Evolutionary conservation across 2,113 vertebrate genomes (phyloP).

Genomic region (Gulo gulo): DNA sequence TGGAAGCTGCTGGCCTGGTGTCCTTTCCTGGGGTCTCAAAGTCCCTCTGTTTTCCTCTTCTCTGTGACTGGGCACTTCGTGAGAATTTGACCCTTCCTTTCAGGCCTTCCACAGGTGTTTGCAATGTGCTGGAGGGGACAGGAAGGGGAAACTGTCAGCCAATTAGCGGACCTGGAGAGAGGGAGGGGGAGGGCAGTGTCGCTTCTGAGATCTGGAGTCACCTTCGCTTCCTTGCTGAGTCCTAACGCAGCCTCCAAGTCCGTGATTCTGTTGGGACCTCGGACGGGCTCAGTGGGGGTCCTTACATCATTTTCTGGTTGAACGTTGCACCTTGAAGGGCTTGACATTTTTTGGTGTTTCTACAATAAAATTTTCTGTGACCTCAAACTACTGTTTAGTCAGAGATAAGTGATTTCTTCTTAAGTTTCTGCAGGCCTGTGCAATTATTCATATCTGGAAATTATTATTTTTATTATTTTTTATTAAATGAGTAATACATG

Average conservation of each 20-base stretch:
- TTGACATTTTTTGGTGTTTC: conserved; percentile 37
- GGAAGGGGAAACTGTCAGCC: not conserved
- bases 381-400: not conserved
- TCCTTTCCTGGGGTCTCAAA: not conserved
- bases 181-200: not conserved
- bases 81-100: not conserved
- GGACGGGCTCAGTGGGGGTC: not conserved
- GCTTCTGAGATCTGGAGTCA: not conserved
- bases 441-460: not conserved
- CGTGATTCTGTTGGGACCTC: not conserved
- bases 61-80: not conserved
- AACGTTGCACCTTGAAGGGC: not conserved
- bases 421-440: not conserved
- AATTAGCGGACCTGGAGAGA: not conserved
- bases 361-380: conserved; percentile 70
- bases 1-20: not conserved
- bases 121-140: not conserved
- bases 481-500: not conserved
- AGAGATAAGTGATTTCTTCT: conserved; percentile 21
- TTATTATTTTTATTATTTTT: conserved; percentile 3
- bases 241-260: not conserved
- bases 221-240: not conserved
- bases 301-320: not conserved
- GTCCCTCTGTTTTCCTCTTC: not conserved
- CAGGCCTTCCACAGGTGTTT: not conserved